Base-by-base conservation (phyloP, 2,888 invertebrate genomes). In the Pyrrhia umbra region DNA sequence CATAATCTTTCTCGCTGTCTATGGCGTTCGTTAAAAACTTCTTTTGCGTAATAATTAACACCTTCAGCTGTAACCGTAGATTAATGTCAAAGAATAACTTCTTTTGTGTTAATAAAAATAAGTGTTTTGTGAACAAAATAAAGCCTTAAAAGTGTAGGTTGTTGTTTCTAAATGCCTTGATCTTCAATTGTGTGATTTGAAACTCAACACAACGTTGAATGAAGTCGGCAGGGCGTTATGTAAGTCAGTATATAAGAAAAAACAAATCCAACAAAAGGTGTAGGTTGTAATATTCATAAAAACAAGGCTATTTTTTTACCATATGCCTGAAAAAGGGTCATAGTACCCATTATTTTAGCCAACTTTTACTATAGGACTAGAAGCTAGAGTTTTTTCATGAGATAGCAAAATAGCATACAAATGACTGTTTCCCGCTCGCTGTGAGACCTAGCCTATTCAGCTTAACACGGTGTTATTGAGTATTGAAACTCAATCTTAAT, bases 401-500 rank as follows among this genome's bases (percentile, higher is more conserved):
- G n/a, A n/a, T n/a, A n/a, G n/a, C n/a, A n/a, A n/a, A n/a, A n/a
- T n/a, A n/a, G n/a, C n/a, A n/a, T n/a, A 8, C 6, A 8, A 18
- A 60, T 1, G 20, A n/a, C 23, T 47, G 27, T 51, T 52, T 27
- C 52, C 62, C 76, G 77, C 81, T 80, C 59, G 51, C 74, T 66
- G 40, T 59, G 52, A 66, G 71, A 68, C 77, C 75, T 75, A 77
- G 71, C 75, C 54, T 49, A 18, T 47, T 51, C 55, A 68, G 45
- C 63, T 70, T 79, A 67, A 80, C 73, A 71, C 64, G 61, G 16
- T 69, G 64, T 88, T 90, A 92, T 92, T 86, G 90, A 85, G 86
- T 85, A 90, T 92, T 90, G 90, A 91, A 93, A 92, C 86, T 86
- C 89, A 92, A 93, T 92, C 91, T 92, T 89, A 92, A 92, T 90